Base-by-base conservation (phyloP, 2,113 vertebrate genomes). In the Triplophysa dalaica region DNA sequence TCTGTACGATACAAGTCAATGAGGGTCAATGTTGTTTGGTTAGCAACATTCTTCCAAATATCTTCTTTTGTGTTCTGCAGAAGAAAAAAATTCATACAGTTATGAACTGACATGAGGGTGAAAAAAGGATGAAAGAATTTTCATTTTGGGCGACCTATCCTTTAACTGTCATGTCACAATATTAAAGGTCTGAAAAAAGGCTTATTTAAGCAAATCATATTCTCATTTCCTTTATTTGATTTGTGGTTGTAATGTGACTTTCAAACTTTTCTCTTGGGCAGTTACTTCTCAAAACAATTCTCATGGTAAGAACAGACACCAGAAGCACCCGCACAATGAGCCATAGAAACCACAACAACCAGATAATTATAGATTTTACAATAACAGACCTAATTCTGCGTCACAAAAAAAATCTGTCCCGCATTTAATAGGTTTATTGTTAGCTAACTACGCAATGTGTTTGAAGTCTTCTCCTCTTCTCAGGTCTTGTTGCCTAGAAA, bases 401-500 rank as follows among this genome's bases (percentile, higher is more conserved):
- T 2, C 33, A 33, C 43, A 61, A 62, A 43, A 63, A 64, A 43
- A 8, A 38, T 16, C 52, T 16, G 69, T 64, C 45, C 41, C 29
- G 58, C 19, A 5, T 61, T 19, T 26, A 45, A 64, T 43, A 70
- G 33, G 45, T 54, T 50, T 72, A 79, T 77, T 70, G 48, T 50
- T 75, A 61, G 61, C 45, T 7, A 24, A 56, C 77, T 50, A 52
- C 48, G 43, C 14, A 13, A 12, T 61, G 61, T 54, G 52, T 79
- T 80, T 72, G 33, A 73, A 78, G 80, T 80, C 69, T 75, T 43
- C 78, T 76, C 43, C 50, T 61, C 43, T 26, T 50, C 65, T 38
- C 58, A 61, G 78, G 80, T 81, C 80, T 82, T 77, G 78, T 85
- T 77, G 76, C 78, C 77, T 87, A 82, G 82, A 81, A 80, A 84